A percentile compares a stretch with the other conserved stretches of the same genome.
phyloP scores from a whole-genome alignment of 2,797 vertebrate genomes.

The Arnoldichthys spilopterus region DNA sequence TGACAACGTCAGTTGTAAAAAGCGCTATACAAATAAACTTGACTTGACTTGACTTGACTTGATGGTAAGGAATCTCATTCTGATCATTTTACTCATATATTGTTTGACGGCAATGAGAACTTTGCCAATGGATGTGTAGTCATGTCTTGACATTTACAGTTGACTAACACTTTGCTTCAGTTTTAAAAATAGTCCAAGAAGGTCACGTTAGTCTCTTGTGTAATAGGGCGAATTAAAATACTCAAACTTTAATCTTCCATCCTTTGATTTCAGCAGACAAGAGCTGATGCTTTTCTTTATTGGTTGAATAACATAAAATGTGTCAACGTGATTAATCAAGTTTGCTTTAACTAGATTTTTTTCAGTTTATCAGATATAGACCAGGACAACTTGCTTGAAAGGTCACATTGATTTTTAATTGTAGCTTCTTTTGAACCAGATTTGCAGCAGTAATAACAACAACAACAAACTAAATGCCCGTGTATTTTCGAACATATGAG shows the following conservation, averaged over 20 bases:
- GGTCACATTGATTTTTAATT: conserved; percentile 22
- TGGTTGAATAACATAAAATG: not conserved
- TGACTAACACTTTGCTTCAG: not conserved
- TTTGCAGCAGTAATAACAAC: not conserved
- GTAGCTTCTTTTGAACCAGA: not conserved
- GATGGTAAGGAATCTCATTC: not conserved
- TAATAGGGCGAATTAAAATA: too few relatives aligned
- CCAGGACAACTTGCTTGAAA: conserved; percentile 19
- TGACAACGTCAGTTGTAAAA: too few relatives aligned
- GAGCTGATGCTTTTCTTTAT: not conserved
- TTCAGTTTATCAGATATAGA: conserved; percentile 4
- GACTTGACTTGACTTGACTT: not conserved
- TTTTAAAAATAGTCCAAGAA: not conserved
- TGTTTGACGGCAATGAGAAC: not conserved
- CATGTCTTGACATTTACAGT: not conserved
- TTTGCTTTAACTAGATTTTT: not conserved
- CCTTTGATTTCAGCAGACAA: conserved; percentile 1
- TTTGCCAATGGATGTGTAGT: not conserved
- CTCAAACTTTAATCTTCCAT: not conserved
- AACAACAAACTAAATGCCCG: not conserved
- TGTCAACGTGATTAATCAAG: conserved; percentile 3
- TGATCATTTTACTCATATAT: not conserved
- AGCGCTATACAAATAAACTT: too few relatives aligned
- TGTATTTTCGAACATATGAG: not conserved
- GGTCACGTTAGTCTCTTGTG: too few relatives aligned